phyloP scores from a whole-genome alignment of 2,797 vertebrate genomes.

The Carduelis carduelis region DNA sequence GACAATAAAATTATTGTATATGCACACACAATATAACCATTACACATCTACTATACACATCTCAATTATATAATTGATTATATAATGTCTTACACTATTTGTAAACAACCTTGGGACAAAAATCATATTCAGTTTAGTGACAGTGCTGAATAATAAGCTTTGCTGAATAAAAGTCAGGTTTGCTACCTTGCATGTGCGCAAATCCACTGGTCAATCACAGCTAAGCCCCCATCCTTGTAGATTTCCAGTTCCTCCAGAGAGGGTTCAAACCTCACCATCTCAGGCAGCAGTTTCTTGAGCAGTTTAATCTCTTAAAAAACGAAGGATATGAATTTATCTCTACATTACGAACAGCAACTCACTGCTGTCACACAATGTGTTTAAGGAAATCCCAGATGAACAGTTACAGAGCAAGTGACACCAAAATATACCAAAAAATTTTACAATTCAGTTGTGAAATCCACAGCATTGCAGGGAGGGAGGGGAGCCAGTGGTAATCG shows the following conservation, averaged over 20 bases:
- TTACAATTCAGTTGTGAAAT: not conserved
- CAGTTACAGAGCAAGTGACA: not conserved
- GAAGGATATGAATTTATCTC: not conserved
- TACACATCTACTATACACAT: not conserved
- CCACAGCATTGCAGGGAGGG: not conserved
- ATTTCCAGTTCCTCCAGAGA: slow-evolving; percentile 86
- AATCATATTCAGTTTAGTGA: not conserved
- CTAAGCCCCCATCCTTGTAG: slow-evolving; percentile 91
- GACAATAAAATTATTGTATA: not conserved
- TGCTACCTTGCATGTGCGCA: slow-evolving; percentile 90
- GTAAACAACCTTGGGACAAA: not conserved
- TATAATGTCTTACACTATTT: not conserved
- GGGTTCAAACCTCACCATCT: slow-evolving; percentile 89
- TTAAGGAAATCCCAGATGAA: not conserved
- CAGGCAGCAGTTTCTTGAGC: slow-evolving; percentile 83
- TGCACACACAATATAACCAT: not conserved
- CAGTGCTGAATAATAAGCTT: not conserved
- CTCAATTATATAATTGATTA: not conserved
- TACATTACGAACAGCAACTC: not conserved
- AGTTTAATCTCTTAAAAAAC: slow-evolving; percentile 79
- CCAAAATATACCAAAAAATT: not conserved
- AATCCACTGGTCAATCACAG: slow-evolving; percentile 99
- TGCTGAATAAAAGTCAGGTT: not conserved
- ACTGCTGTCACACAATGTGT: not conserved
- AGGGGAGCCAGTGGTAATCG: not conserved